Base-by-base conservation (phyloP, 1,140 invertebrate species). In the Lasaia peninsularis region DNA sequence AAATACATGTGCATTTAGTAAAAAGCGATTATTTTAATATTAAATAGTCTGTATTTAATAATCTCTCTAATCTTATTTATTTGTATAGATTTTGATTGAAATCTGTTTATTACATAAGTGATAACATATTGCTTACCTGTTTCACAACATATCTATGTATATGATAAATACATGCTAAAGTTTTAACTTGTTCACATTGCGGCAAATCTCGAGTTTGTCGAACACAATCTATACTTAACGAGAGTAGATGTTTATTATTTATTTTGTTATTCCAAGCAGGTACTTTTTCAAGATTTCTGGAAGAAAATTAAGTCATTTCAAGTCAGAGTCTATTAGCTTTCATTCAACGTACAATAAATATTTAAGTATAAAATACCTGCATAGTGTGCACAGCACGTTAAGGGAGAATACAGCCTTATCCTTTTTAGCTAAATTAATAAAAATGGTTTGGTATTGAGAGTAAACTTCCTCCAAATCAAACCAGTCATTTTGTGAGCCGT, bases 271-370 rank as follows among this genome's bases (percentile, higher is more conserved):
- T 51, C 85, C 85, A 88, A 72, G 67, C 24, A 14, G 78, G 71
- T 0, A 78, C 73, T 60, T 81, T 88, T 11, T 86, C 80, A 4
- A 86, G 35, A 32, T 88, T 88, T 37, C 84, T 88, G 63, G 0
- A 75, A 77, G 11, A 37, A 57, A 32, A 48, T 52, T 48, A 18
- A 24, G n/a, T n/a, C n/a, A n/a, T n/a, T n/a, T n/a, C n/a, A n/a
- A n/a, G n/a, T n/a, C n/a, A n/a, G n/a, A n/a, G n/a, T n/a, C n/a
- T n/a, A n/a, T n/a, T n/a, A n/a, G n/a, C n/a, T n/a, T n/a, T n/a
- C n/a, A n/a, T n/a, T n/a, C n/a, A n/a, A n/a, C n/a, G n/a, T n/a
- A n/a, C n/a, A n/a, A n/a, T n/a, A n/a, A n/a, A n/a, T n/a, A 18
- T 12, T 53, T 34, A 56, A 31, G 34, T 16, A 53, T 10, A 20